Base-by-base conservation (phyloP, 2,888 invertebrate genomes). In the Piscicola geometra region DNA sequence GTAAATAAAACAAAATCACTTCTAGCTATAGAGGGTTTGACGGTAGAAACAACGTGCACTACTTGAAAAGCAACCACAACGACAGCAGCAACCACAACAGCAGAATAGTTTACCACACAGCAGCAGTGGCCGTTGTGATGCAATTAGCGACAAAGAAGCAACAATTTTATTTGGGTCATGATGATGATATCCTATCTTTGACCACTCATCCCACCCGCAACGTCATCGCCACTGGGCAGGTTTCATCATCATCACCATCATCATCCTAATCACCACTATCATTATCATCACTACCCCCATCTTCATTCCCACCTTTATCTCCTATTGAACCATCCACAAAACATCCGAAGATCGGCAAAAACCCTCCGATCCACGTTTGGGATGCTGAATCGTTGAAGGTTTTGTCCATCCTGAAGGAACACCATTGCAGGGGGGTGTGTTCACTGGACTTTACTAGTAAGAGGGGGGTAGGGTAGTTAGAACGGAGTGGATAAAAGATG, bases 111-210 rank as follows among this genome's bases (percentile, higher is more conserved):
- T 87, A 86, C 79, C 86, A 86, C 76, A 85, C 86, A 32, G 86
- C 86, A 0, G 86, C 86, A 0, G 82, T 85, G 9, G 86, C 86
- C 30, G 82, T 87, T n/a, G 82, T 86, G 9, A 82, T 82, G 76
- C 83, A 84, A 80, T 80, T 81, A 64, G 82, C 83, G 56, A 82
- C 82, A 47, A 82, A 83, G 77, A 81, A 80, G 1, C 86, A 86
- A 80, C 80, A 83, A 21, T 85, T 86, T 80, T 87, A 87, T 79
- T 79, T 82, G 1, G 82, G 83, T 70, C 87, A 87, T 79, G 86
- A 85, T 1, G 86, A 87, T 80, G 87, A 87, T 78, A 86, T 87
- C 68, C 81, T 86, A 30, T 86, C 86, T 79, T 82, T 86, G 21
- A 82, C 83, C 75, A 81, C 86, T 28, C 86, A 86, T 79, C 86